Evolutionary conservation across 2,888 invertebrate species (phyloP), one percentile per base, ranked within the genome.

Genomic region (Endotricha flammealis): DNA sequence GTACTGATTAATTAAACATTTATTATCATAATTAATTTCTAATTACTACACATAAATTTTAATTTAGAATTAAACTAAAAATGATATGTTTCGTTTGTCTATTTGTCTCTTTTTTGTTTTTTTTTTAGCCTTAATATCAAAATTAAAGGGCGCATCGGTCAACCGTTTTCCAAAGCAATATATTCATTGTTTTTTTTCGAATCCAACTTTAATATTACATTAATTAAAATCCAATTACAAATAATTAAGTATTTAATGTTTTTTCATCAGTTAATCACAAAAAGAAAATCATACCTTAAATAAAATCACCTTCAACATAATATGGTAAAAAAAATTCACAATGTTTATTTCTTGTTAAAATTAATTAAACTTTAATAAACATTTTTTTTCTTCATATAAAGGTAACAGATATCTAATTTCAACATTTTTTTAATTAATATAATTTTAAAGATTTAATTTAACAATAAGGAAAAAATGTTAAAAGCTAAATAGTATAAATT

Each of bases 151-250:
- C 49, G 64, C 63, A 72, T 81, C 82, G 63, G 50, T 73, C 56
- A 36, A 62, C 82, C 83, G 45, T 81, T 70, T 44, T 76, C 61
- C 75, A 59, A 74, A 73, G 83, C 83, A 53, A 64, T 57, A 42
- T 54, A 56, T 65, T 53, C 63, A 58, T 60, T 63, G 46, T 46
- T 53, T 50, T 59, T 57, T 53, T 45, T 11, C 27, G 12, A 29
- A 27, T 33, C 32, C 32, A 2, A 27, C 53, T 56, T 61, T 56
- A 45, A 52, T 64, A 67, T 58, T 57, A 61, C 53, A 48, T 47
- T 45, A 10, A 22, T 31, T 20, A 32, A 37, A 22, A 25, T 23
- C n/a, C n/a, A 22, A 32, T 8, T 10, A 16, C 4, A 10, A 10
- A 10, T 1, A 2, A 2, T n/a, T 3, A 10, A 24, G 12, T 23